Percentiles rank a stretch among this genome's conserved stretches.
phyloP scores from a whole-genome alignment of 2,797 vertebrate genomes.

The Chelidonichthys spinosus region DNA sequence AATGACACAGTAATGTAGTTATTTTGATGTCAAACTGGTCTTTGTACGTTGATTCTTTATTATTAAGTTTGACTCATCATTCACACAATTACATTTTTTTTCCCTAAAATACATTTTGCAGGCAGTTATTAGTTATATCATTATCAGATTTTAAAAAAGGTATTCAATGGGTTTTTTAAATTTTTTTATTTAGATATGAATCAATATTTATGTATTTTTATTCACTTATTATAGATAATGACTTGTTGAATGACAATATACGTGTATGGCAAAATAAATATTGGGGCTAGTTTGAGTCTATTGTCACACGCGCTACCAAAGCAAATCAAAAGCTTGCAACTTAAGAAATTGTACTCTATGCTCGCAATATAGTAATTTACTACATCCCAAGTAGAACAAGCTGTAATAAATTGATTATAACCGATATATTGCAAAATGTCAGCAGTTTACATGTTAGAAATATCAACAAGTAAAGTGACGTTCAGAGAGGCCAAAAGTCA shows the following conservation, averaged over 20 bases:
- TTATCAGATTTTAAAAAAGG: too few relatives aligned
- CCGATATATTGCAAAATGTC: not conserved
- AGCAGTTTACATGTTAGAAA: constrained; percentile 23
- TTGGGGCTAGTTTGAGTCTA: too few relatives aligned
- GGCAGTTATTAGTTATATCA: too few relatives aligned
- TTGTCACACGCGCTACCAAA: not conserved
- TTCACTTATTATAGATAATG: not conserved
- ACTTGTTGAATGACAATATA: not conserved
- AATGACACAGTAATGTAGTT: too few relatives aligned
- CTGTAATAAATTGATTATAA: not conserved
- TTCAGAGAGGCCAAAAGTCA: constrained; percentile 20
- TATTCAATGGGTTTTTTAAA: not conserved
- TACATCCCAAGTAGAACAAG: not conserved
- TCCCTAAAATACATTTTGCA: too few relatives aligned
- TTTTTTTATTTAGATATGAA: not conserved
- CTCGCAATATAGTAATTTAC: not conserved
- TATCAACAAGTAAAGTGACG: constrained; percentile 27
- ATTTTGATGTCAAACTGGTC: too few relatives aligned
- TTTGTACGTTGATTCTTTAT: too few relatives aligned
- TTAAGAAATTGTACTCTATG: not conserved
- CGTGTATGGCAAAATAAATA: too few relatives aligned
- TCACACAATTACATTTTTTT: too few relatives aligned
- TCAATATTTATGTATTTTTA: not conserved
- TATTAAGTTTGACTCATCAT: too few relatives aligned
- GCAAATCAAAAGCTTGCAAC: not conserved